phyloP scores from a whole-genome alignment of 2,888 invertebrate species.

The Syritta pipiens region DNA sequence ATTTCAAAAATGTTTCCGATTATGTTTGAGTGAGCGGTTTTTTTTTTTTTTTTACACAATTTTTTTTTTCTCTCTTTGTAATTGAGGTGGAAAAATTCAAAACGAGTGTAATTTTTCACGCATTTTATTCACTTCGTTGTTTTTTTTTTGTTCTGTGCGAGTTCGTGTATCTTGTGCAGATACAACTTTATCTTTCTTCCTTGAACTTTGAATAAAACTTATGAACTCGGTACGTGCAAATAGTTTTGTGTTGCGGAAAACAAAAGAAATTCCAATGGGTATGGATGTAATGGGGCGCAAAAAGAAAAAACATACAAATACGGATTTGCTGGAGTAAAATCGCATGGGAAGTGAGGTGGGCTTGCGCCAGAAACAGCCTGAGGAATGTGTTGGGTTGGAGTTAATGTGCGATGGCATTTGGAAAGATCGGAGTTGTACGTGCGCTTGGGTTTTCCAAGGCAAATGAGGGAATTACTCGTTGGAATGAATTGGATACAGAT shows the following conservation, averaged over 20 bases:
- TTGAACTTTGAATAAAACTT: constrained; percentile 53
- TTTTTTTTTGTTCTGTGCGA: constrained; percentile 30
- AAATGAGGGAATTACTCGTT: too few species aligned
- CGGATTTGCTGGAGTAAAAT: constrained; percentile 1
- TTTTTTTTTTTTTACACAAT: too few species aligned
- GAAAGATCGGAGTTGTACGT: too few species aligned
- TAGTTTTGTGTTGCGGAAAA: constrained; percentile 29
- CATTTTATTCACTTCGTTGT: constrained; percentile 25
- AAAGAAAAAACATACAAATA: constrained; percentile 4
- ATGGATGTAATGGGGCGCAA: constrained; percentile 10
- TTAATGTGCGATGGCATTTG: too few species aligned
- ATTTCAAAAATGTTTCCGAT: constrained; percentile 57
- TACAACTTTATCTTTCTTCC: constrained; percentile 32
- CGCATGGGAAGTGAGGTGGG: not conserved
- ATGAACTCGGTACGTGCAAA: constrained; percentile 57
- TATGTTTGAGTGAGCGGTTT: constrained; percentile 53
- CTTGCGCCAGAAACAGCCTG: too few species aligned
- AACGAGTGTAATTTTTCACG: constrained; percentile 64
- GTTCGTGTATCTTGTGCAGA: not conserved
- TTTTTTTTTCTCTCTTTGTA: constrained; percentile 19
- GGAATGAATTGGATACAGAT: too few species aligned
- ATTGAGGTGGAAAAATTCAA: constrained; percentile 56
- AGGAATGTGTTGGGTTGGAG: not conserved
- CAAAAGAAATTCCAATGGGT: constrained; percentile 58
- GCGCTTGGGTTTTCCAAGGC: too few species aligned